Conservation (phyloP, 1,140 invertebrate species). For the Gonioctena quinquepunctata region DNA sequence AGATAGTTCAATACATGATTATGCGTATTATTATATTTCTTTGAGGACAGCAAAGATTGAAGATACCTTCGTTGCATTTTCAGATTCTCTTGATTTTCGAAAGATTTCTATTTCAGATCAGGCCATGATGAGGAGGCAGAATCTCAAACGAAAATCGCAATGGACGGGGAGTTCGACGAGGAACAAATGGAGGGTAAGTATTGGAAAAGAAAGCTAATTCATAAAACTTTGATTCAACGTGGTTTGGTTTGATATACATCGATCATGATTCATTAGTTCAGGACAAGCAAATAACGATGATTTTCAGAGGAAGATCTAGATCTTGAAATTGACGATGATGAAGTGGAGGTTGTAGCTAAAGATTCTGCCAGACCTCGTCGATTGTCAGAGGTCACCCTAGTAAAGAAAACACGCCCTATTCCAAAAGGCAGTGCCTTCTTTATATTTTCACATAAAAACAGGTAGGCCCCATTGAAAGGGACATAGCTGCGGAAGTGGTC, state of each 20-base stretch:
- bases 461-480: slow-evolving; percentile 62
- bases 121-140: slow-evolving; percentile 73
- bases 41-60: too few species aligned
- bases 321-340: slow-evolving; percentile 24
- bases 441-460: slow-evolving; percentile 93
- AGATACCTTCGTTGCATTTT: too few species aligned
- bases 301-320: slow-evolving; percentile 58
- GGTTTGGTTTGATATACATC: slow-evolving; percentile 22
- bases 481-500: slow-evolving; percentile 49
- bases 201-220: background rate
- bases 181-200: slow-evolving; percentile 58
- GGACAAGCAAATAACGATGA: slow-evolving; percentile 40
- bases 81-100: too few species aligned
- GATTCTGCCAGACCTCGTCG: slow-evolving; percentile 80
- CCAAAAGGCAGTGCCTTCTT: slow-evolving; percentile 93
- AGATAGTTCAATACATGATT: too few species aligned
- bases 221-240: background rate
- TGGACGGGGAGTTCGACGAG: slow-evolving; percentile 63
- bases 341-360: slow-evolving; percentile 39
- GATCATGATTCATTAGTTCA: slow-evolving; percentile 18
- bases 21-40: too few species aligned
- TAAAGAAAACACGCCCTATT: slow-evolving; percentile 89
- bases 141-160: slow-evolving; percentile 70
- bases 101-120: slow-evolving; percentile 60
- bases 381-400: slow-evolving; percentile 87